phyloP scores from a whole-genome alignment of 2,113 vertebrate genomes.

The Neodontobutis hainanensis region DNA sequence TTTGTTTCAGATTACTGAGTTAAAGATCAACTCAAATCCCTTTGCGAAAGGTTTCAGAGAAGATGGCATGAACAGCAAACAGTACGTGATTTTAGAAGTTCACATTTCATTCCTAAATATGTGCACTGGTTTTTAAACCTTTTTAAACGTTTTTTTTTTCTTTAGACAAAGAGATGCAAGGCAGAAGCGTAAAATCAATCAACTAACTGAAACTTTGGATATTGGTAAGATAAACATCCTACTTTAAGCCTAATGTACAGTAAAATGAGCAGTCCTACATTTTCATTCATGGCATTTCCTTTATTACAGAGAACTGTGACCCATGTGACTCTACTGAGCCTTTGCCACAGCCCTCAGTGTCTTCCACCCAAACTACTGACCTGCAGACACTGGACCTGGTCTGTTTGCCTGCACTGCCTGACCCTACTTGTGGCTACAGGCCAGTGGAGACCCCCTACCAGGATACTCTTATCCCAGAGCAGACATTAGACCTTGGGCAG shows the following conservation, averaged over 20 bases:
- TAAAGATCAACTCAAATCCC: constrained; percentile 81
- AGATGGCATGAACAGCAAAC: constrained; percentile 82
- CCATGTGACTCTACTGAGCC: constrained; percentile 73
- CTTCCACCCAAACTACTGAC: constrained; percentile 29
- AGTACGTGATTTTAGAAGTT: constrained; percentile 51
- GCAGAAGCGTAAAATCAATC: constrained; percentile 73
- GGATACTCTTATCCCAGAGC: constrained; percentile 52
- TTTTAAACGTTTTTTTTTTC: constrained; percentile 1
- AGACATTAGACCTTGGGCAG: constrained; percentile 63
- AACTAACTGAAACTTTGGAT: constrained; percentile 65
- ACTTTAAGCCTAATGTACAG: not conserved
- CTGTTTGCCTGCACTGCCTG: constrained; percentile 53
- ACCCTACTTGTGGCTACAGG: constrained; percentile 67
- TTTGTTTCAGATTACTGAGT: constrained; percentile 73
- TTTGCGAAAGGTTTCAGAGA: constrained; percentile 81
- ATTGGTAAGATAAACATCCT: constrained; percentile 56
- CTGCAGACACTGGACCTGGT: constrained; percentile 67
- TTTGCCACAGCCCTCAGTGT: constrained; percentile 36
- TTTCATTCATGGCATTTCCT: not conserved
- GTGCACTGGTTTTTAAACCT: not conserved
- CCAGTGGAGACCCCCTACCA: constrained; percentile 57
- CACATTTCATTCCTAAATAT: not conserved
- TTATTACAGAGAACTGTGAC: constrained; percentile 72
- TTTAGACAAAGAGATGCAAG: constrained; percentile 80
- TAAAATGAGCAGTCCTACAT: not conserved